phyloP scores from a whole-genome alignment of 2,888 invertebrate species.

The Hartigia nigra region DNA sequence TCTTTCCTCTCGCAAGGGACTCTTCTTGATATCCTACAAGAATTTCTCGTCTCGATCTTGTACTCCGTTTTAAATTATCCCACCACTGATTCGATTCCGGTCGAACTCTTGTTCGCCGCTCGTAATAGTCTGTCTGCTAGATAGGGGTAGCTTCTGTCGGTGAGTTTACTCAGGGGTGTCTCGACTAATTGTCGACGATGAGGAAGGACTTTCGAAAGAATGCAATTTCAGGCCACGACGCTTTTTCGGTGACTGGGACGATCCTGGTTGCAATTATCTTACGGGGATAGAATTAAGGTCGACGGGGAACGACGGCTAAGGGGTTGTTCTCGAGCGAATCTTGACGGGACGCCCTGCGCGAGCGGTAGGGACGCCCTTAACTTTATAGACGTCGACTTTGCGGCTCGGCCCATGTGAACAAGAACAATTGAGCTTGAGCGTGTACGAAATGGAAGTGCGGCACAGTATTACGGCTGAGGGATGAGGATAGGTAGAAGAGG shows the following conservation, averaged over 20 bases:
- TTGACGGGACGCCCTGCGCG: constrained; percentile 27
- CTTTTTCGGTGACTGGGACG: constrained; percentile 2
- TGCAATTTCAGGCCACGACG: constrained; percentile 43
- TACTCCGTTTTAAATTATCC: not conserved
- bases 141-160: not conserved
- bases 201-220: constrained; percentile 48
- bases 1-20: not conserved
- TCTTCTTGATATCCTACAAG: not conserved
- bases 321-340: constrained; percentile 26
- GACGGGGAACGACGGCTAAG: constrained; percentile 16
- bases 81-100: not conserved
- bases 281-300: constrained; percentile 48
- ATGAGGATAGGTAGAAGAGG: constrained; percentile 24
- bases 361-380: constrained; percentile 45
- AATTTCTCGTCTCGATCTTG: not conserved
- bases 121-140: not conserved
- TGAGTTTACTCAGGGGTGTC: not conserved
- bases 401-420: constrained; percentile 46
- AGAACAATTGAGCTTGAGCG: constrained; percentile 58
- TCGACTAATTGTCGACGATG: constrained; percentile 46
- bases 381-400: constrained; percentile 49
- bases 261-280: constrained; percentile 46
- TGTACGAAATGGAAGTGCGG: constrained; percentile 43
- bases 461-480: constrained; percentile 32
- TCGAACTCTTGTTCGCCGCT: not conserved